Base-by-base conservation (phyloP, 2,888 invertebrate genomes). In the Hoplodrina ambigua region DNA sequence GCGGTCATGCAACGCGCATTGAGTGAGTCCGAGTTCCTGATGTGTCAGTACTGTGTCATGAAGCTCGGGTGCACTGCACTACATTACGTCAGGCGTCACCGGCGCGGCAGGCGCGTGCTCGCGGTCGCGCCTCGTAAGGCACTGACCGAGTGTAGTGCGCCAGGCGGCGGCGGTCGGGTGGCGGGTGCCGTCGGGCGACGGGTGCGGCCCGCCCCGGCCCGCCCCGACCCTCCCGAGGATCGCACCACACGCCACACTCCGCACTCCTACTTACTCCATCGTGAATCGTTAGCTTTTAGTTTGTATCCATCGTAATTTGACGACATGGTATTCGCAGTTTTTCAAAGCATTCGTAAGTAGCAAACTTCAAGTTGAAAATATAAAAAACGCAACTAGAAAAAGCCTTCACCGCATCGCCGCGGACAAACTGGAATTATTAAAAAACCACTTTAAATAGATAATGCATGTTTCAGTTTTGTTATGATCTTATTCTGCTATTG, bases 101-200 rank as follows among this genome's bases (percentile, higher is more conserved):
- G 61, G 63, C 61, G 65, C 76, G 70, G 64, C 67, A 56, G 66
- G 80, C 83, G 70, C 87, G 86, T 78, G 69, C 49, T 85, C 85
- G 75, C 84, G 69, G 78, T 66, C 88, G 87, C 91, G 90, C 89
- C 90, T 86, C 85, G 87, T 92, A 94, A 94, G 94, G 94, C 94
- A 94, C 94, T 94, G 90, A 75, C 68, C 61, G 72, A 44, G 15
- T 15, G 49, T 37, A 49, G 61, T 2, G 50, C 25, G 62, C 65
- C 71, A 67, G 60, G 53, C 69, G 37, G 75, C 56, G 65, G 13
- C 19, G 57, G 59, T 52, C 50, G 50, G 66, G 72, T 54, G 53
- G 70, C 60, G 65, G 60, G 53, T 66, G 37, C 73, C 56, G 65
- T 10, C 19, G 46, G 30, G 58, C 25, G 64, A 63, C 75, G 37